Base-by-base conservation (phyloP, 2,888 invertebrate species). In the Timandra comae region DNA sequence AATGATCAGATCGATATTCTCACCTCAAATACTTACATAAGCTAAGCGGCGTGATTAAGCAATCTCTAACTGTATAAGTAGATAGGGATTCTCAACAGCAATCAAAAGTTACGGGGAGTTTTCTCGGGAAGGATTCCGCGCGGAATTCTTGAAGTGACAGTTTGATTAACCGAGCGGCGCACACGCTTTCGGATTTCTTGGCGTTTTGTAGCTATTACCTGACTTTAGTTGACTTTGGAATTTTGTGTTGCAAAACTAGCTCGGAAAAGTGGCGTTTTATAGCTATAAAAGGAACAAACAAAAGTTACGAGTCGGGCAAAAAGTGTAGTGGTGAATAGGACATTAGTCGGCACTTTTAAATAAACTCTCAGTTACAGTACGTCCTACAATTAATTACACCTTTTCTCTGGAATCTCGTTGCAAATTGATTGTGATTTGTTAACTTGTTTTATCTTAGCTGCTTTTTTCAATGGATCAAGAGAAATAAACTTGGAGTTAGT, bases 111-210 rank as follows among this genome's bases (percentile, higher is more conserved):
- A 70, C 64, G 65, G 64, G 51, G 77, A 81, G 78, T 81, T 79
- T 81, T 78, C 81, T 75, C 67, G 68, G 68, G 64, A 63, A 71
- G 80, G 77, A 79, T 80, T 82, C 73, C 75, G 70, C 79, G 69
- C 66, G 78, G 81, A 79, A 85, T 85, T 85, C 85, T 84, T 84
- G 67, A 73, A 79, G 81, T 84, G 85, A 85, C 85, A 85, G 82
- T 85, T 85, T 85, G 84, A 85, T 85, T 85, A 85, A 84, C 84
- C 72, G 84, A 76, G 69, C 66, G 71, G 76, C 72, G 81, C 79
- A 79, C 77, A 80, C 79, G 81, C 79, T 71, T 66, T 72, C 67
- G 69, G 68, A 78, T 74, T 77, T 75, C 73, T 72, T 71, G 68
- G 73, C 69, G 63, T 71, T 76, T 70, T 63, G 70, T 71, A 63